phyloP scores from a whole-genome alignment of 1,140 invertebrate genomes.

The Pseudomyrmex pallidus region DNA sequence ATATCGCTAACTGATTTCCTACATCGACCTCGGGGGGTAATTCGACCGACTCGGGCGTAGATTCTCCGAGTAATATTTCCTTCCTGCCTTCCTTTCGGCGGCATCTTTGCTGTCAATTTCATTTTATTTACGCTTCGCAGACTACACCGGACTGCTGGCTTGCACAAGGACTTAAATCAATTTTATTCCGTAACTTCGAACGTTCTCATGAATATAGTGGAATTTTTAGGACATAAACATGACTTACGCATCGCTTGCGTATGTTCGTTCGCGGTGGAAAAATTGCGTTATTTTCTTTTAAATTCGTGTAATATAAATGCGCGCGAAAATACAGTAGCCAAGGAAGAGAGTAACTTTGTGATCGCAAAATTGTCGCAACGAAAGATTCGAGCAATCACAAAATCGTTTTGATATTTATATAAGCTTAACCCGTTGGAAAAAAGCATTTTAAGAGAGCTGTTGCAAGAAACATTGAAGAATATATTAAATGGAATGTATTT shows the following conservation, averaged over 20 bases:
- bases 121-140: constrained; percentile 27
- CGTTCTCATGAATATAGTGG: neutral
- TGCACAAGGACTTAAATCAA: constrained; percentile 25
- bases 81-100: constrained; percentile 9
- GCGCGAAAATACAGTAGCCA: constrained; percentile 1
- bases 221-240: constrained; percentile 24
- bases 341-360: neutral
- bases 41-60: neutral
- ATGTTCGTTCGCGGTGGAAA: neutral
- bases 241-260: neutral
- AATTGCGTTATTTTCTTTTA: neutral
- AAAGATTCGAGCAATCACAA: neutral
- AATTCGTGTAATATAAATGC: neutral
- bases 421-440: too few species aligned
- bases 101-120: constrained; percentile 14
- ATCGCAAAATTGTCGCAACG: constrained; percentile 9
- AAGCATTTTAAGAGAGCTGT: too few species aligned
- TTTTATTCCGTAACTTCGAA: constrained; percentile 36
- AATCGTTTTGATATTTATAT: constrained; percentile 32
- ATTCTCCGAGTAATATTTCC: constrained; percentile 23
- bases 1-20: constrained; percentile 24
- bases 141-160: neutral
- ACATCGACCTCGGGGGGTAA: neutral
- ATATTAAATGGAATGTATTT: too few species aligned
- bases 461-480: too few species aligned